phyloP scores from a whole-genome alignment of 2,797 vertebrate genomes.

The Streptopelia turtur region DNA sequence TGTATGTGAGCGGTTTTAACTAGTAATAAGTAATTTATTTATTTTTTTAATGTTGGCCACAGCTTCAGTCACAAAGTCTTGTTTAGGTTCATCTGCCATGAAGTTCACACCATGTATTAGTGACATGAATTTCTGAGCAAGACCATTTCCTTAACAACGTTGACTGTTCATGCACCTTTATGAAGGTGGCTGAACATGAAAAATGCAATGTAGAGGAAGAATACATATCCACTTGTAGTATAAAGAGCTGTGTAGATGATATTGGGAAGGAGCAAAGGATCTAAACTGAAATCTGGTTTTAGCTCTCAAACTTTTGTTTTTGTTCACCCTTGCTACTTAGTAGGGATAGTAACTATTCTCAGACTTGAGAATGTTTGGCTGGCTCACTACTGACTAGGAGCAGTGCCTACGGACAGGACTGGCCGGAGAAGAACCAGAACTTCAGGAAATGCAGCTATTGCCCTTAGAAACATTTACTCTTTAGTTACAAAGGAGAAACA shows the following conservation, averaged over 20 bases:
- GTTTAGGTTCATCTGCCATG: background rate
- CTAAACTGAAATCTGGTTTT: background rate
- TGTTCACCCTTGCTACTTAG: background rate
- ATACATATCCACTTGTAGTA: background rate
- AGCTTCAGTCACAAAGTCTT: background rate
- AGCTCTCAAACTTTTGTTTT: background rate
- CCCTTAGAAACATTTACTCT: background rate
- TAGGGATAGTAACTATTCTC: background rate
- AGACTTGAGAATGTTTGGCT: background rate
- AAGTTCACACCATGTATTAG: background rate
- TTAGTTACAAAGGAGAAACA: conserved; percentile 14
- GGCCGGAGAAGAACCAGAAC: background rate
- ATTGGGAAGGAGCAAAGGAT: background rate
- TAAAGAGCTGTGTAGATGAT: background rate
- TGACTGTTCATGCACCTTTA: background rate
- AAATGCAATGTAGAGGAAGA: background rate
- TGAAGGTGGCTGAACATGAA: background rate
- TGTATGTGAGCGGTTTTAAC: background rate
- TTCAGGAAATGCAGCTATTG: background rate
- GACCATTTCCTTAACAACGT: background rate
- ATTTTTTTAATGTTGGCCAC: background rate
- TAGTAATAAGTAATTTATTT: background rate
- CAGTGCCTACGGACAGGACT: background rate
- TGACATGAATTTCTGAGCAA: background rate
- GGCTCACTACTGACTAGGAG: background rate